Conservation (phyloP, 1,140 invertebrate genomes). For the Carposina sasakii region DNA sequence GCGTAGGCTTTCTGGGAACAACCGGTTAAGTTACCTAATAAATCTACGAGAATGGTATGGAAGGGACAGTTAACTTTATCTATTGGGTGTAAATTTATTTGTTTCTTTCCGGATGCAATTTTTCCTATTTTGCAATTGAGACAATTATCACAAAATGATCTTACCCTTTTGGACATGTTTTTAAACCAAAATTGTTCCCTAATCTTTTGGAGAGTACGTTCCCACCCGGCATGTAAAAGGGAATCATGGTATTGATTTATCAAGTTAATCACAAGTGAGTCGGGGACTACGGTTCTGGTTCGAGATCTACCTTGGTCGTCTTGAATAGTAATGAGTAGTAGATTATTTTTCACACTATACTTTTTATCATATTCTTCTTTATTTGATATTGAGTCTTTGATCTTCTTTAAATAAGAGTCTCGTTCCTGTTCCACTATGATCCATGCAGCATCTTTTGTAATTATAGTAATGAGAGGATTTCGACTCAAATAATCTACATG, state of each 20-base stretch:
- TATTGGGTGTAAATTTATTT: constrained; percentile 21
- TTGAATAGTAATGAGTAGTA: constrained; percentile 8
- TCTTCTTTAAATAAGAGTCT: neutral
- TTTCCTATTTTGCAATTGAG: constrained; percentile 31
- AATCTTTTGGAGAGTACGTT: neutral
- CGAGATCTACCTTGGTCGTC: neutral
- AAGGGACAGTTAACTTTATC: constrained; percentile 26
- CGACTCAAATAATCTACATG: constrained; percentile 24
- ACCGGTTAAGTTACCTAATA: constrained; percentile 30
- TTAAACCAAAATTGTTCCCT: constrained; percentile 10
- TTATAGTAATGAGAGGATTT: constrained; percentile 41
- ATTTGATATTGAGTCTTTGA: neutral
- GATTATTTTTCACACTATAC: constrained; percentile 3
- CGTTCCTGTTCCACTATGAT: constrained; percentile 18
- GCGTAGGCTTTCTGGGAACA: constrained; percentile 17
- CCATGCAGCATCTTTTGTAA: constrained; percentile 25
- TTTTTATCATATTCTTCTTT: constrained; percentile 1
- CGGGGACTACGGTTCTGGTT: neutral
- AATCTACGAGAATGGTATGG: constrained; percentile 35
- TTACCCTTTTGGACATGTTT: constrained; percentile 21
- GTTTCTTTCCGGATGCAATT: constrained; percentile 15
- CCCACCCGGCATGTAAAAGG: constrained; percentile 16
- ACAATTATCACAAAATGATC: constrained; percentile 30
- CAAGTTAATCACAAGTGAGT: constrained; percentile 4
- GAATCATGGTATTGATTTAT: constrained; percentile 23